Percentiles rank a stretch among this genome's conserved stretches.
phyloP scores from a whole-genome alignment of 2,797 vertebrate genomes.

The Eospalax fontanierii region DNA sequence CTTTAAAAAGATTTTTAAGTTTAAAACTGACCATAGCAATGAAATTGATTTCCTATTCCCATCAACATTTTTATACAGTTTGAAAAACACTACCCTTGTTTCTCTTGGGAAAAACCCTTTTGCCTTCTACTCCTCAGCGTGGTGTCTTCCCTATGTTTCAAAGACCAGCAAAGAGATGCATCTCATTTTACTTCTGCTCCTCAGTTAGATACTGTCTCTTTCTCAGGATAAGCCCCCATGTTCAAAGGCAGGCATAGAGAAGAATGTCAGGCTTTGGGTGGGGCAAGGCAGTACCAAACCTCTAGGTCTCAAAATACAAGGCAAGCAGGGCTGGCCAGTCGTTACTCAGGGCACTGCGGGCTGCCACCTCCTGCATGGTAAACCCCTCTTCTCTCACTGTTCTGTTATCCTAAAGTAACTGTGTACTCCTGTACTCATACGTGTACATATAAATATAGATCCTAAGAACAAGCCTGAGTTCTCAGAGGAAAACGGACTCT shows the following conservation, averaged over 20 bases:
- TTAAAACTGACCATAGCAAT: neutral
- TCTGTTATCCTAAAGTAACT: neutral
- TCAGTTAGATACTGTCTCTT: neutral
- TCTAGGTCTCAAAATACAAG: neutral
- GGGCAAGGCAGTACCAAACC: neutral
- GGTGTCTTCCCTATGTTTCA: no score
- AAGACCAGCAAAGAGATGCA: no score
- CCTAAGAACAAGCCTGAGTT: neutral
- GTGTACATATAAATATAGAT: neutral
- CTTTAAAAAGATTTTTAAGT: no score
- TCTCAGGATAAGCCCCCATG: neutral
- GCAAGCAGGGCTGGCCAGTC: neutral
- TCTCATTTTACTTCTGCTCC: no score
- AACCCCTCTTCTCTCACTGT: neutral
- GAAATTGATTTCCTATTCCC: neutral
- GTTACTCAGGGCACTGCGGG: neutral
- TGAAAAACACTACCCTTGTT: no score
- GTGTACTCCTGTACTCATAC: neutral
- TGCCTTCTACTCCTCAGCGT: no score
- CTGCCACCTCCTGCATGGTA: neutral
- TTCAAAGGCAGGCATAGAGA: no score
- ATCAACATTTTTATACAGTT: no score
- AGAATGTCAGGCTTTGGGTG: neutral
- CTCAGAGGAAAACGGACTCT: neutral
- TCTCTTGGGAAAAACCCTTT: no score